Evolutionary conservation across 1,140 invertebrate species (phyloP), one percentile per base, ranked within the genome.

Genomic region (Coelopa frigida): DNA sequence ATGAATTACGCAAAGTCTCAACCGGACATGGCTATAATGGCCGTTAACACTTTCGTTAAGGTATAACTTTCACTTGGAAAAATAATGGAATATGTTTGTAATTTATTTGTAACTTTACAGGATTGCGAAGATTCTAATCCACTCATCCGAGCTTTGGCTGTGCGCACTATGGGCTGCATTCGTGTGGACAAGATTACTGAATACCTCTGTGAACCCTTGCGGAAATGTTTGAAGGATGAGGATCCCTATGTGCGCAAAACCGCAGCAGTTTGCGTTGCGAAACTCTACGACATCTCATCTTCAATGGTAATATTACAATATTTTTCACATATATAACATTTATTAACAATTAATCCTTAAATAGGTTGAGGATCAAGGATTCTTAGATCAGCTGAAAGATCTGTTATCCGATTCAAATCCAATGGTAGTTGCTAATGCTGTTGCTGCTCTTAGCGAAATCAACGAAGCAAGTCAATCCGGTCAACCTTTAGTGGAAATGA

Each of bases 1-100:
- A 99, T 99, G 97, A 99, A 99, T 72, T 99, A 99, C 76, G 97
- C 97, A 40, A 99, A 99, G 72, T 98, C 92, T 56, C 97, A 99
- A 72, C 97, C 97, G 8, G 97, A 99, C 70, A 95, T 98, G 89
- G 96, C 97, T 41, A 99, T 99, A 46, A 98, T 99, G 94, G 97
- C 97, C 27, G 97, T 99, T 23, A 99, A 99, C 75, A 99, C 97
- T 18, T 99, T 99, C 79, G 97, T 99, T 37, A 99, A 98, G 84
- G 92, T 94, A 77, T 29, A 8, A 8, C n/a, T 29, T 7, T 7
- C 27, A 29, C 27, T 29, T 29, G 7, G 7, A 29, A 29, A 29
- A 29, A 29, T 29, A 29, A 29, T n/a, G 27, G 27, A 7, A 8
- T n/a, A 29, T 7, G 7, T 29, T 12, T 18, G 11, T 17, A n/a